phyloP scores from a whole-genome alignment of 1,140 invertebrate species.

The Drosophila punjabiensis region DNA sequence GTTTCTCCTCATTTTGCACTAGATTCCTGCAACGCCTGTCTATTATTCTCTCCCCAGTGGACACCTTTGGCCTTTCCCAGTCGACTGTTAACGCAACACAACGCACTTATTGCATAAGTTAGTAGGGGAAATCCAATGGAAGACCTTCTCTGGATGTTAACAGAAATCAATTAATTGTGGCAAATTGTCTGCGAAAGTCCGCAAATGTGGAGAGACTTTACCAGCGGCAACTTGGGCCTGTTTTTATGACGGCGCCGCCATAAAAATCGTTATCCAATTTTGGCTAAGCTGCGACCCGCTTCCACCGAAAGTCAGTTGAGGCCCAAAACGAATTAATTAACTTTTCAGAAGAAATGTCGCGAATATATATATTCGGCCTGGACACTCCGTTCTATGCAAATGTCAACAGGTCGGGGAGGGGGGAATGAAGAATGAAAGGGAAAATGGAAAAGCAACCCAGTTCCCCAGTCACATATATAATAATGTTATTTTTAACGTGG shows the following conservation, averaged over 20 bases:
- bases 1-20: background rate
- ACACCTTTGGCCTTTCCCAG: slow-evolving; percentile 25
- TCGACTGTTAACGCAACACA: background rate
- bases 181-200: slow-evolving; percentile 76
- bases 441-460: slow-evolving; percentile 28
- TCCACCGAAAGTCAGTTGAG: slow-evolving; percentile 1
- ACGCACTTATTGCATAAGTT: slow-evolving; percentile 62
- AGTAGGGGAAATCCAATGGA: slow-evolving; percentile 23
- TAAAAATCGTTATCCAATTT: slow-evolving; percentile 50
- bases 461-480: slow-evolving; percentile 39
- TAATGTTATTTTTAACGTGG: slow-evolving; percentile 75
- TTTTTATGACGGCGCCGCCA: slow-evolving; percentile 46
- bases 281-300: background rate
- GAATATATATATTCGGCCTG: slow-evolving; percentile 51
- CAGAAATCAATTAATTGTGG: slow-evolving; percentile 77
- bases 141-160: slow-evolving; percentile 35
- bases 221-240: slow-evolving; percentile 3
- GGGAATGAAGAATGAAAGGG: slow-evolving; percentile 16
- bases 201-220: slow-evolving; percentile 54
- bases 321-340: slow-evolving; percentile 70
- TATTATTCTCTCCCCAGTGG: slow-evolving; percentile 13
- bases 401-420: slow-evolving; percentile 73
- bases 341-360: slow-evolving; percentile 49
- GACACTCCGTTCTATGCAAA: slow-evolving; percentile 62
- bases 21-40: background rate